These are phyloP conservation scores for Sphecodes monilicornis DNA, from an alignment of 2,888 invertebrate species.

Conservation along the genomic window DNA sequence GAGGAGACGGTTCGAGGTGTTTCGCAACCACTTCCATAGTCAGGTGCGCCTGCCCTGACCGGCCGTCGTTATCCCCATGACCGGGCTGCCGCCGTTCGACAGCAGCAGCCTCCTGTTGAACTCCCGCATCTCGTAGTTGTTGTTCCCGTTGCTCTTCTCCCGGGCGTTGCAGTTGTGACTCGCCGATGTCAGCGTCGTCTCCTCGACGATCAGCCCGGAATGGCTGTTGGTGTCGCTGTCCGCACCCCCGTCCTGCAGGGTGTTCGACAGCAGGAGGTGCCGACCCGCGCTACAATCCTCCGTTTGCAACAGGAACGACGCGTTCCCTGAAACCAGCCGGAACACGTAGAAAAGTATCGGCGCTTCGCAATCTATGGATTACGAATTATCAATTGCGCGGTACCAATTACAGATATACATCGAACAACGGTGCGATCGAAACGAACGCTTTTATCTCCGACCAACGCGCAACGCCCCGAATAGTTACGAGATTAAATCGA, in stretches of 20 bases:
- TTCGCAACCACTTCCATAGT: slow-evolving; percentile 83
- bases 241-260: slow-evolving; percentile 85
- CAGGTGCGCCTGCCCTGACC: slow-evolving; percentile 83
- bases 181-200: slow-evolving; percentile 82
- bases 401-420: neutral
- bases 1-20: slow-evolving; percentile 80
- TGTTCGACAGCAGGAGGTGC: slow-evolving; percentile 80
- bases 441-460: no score
- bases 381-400: neutral
- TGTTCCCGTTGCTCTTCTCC: slow-evolving; percentile 90
- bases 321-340: slow-evolving; percentile 75
- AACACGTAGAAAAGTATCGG: slow-evolving; percentile 2
- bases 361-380: neutral
- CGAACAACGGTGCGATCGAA: no score
- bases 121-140: slow-evolving; percentile 92
- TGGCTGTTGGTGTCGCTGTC: slow-evolving; percentile 87
- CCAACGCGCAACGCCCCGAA: no score
- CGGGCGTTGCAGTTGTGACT: slow-evolving; percentile 78
- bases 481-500: no score
- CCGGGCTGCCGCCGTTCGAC: slow-evolving; percentile 80
- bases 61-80: slow-evolving; percentile 85
- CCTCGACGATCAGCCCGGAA: slow-evolving; percentile 86
- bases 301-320: slow-evolving; percentile 78
- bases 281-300: slow-evolving; percentile 84
- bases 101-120: slow-evolving; percentile 85